These are phyloP conservation scores for Paratilapia polleni DNA, from an alignment of 2,113 vertebrate genomes.

Conservation along the genomic window DNA sequence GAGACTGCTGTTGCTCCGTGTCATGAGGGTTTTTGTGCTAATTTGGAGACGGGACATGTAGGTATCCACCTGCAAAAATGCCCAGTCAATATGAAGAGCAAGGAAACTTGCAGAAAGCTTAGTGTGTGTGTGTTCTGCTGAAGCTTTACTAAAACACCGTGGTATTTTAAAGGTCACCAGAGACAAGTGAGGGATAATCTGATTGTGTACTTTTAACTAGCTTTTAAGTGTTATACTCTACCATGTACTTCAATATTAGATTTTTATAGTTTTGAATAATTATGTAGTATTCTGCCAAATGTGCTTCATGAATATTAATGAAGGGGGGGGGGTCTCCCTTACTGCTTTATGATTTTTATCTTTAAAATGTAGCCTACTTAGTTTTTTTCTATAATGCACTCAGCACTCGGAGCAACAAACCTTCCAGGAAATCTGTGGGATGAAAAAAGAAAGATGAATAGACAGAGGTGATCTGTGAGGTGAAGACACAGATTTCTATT, in stretches of 20 bases:
- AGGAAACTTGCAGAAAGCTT: not conserved
- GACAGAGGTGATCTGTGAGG: conserved; percentile 36
- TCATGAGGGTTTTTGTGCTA: not conserved
- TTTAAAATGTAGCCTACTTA: not conserved
- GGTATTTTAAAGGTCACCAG: not conserved
- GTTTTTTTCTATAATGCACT: not conserved
- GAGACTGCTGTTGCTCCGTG: not conserved
- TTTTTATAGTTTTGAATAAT: not conserved
- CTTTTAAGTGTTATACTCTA: not conserved
- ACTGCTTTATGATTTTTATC: not conserved
- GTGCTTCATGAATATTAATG: rapidly evolving
- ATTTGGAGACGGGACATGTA: not conserved
- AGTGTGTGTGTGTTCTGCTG: not conserved
- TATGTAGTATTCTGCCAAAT: rapidly evolving
- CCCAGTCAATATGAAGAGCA: not conserved
- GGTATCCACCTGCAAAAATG: conserved; percentile 1
- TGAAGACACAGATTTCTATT: conserved; percentile 64
- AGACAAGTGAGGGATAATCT: not conserved
- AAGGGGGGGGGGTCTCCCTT: not conserved
- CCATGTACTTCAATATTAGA: not conserved
- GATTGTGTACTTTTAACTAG: not conserved
- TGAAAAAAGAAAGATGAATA: conserved; percentile 27
- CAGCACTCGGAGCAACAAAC: not conserved
- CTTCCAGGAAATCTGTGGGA: conserved; percentile 26
- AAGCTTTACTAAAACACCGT: not conserved